phyloP scores from a whole-genome alignment of 1,140 invertebrate species.

The Caligus rogercresseyi region DNA sequence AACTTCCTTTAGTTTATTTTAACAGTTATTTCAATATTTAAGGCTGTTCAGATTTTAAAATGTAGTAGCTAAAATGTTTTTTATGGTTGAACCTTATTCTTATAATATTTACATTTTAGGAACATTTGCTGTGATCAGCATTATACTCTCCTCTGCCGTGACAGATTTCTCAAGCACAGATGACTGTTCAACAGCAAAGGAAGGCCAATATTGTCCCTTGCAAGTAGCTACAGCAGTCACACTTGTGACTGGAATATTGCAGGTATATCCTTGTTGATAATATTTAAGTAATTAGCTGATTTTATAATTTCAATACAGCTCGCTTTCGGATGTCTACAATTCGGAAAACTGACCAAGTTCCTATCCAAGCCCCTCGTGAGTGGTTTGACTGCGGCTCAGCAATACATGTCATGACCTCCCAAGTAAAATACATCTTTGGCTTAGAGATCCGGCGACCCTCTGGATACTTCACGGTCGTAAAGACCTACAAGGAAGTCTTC shows the following conservation, averaged over 20 bases:
- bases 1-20: too few relatives aligned
- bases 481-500: conserved; percentile 48
- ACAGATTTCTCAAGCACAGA: conserved; percentile 36
- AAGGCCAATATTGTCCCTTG: background rate
- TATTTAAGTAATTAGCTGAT: background rate
- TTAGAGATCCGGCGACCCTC: conserved; percentile 41
- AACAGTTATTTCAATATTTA: too few relatives aligned
- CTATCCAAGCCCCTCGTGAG: conserved; percentile 74
- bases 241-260: background rate
- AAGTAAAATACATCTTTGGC: conserved; percentile 70
- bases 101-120: background rate
- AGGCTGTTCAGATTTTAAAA: too few relatives aligned
- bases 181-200: conserved; percentile 7
- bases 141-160: conserved; percentile 70
- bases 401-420: conserved; percentile 70
- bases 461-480: conserved; percentile 52
- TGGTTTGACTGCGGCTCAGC: conserved; percentile 82
- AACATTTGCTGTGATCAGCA: conserved; percentile 66
- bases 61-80: too few relatives aligned
- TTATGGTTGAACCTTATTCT: too few relatives aligned
- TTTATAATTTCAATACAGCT: conserved; percentile 35
- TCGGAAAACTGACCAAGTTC: conserved; percentile 63
- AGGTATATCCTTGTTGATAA: conserved; percentile 21
- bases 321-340: conserved; percentile 53
- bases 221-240: conserved; percentile 2